Evolutionary conservation across 2,888 invertebrate species (phyloP).

Genomic region (Tolmerus cingulatus): DNA sequence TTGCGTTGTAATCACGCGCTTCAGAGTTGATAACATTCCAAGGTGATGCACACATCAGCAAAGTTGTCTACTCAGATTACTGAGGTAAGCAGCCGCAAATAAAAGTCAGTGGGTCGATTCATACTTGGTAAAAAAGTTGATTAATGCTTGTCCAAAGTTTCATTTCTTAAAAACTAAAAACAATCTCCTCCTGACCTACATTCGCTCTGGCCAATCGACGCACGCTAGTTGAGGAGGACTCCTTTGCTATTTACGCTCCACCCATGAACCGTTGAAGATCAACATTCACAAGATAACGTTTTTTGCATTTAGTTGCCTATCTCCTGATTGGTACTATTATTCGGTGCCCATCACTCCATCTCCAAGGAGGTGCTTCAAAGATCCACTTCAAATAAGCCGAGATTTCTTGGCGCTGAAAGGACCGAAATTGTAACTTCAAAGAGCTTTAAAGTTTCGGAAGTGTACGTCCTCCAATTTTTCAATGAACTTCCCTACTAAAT

Average conservation of each 20-base stretch:
- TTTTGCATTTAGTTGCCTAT: neutral
- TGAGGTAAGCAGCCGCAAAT: neutral
- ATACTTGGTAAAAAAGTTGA: neutral
- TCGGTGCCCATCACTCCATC: neutral
- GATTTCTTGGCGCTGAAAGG: neutral
- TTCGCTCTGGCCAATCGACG: neutral
- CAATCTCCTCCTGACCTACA: neutral
- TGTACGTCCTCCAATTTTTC: neutral
- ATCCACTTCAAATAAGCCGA: neutral
- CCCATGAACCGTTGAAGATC: neutral
- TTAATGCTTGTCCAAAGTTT: neutral
- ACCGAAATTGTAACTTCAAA: neutral
- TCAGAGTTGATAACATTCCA: neutral
- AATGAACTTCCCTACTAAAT: neutral
- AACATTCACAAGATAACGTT: neutral
- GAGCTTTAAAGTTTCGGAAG: neutral
- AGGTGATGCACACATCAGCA: neutral
- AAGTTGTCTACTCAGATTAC: neutral
- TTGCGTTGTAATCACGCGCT: neutral
- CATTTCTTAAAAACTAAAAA: neutral
- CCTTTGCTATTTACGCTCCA: neutral
- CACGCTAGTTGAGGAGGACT: neutral
- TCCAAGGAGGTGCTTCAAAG: neutral
- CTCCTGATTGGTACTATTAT: neutral
- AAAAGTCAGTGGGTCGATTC: neutral